Conservation (phyloP, 2,888 invertebrate species). For the Cremastobaeus sp. region DNA sequence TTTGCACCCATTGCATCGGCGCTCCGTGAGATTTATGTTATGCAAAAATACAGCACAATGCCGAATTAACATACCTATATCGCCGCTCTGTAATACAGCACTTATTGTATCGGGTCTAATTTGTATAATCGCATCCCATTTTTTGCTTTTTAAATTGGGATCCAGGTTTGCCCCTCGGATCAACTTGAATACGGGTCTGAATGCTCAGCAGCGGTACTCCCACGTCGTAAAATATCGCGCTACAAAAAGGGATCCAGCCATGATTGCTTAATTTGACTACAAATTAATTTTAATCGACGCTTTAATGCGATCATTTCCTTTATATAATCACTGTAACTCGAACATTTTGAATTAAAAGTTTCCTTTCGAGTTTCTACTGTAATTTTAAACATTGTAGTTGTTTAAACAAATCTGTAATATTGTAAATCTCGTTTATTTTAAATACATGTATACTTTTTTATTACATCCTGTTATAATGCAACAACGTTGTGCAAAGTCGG, state of each 20-base stretch:
- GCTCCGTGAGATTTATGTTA: conserved; percentile 26
- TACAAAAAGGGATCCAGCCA: conserved; percentile 10
- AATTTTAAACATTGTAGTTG: no score
- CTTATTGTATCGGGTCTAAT: conserved; percentile 26
- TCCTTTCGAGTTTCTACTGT: no score
- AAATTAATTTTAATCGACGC: conserved; percentile 4
- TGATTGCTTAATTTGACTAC: background rate
- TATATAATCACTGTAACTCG: no score
- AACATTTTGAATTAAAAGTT: no score
- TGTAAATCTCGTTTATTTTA: no score
- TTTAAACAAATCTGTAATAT: no score
- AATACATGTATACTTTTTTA: no score
- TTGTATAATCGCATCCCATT: conserved; percentile 42
- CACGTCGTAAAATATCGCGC: background rate
- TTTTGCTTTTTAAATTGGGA: conserved; percentile 25
- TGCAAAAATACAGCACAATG: conserved; percentile 19
- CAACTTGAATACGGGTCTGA: conserved; percentile 20
- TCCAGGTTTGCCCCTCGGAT: conserved; percentile 16
- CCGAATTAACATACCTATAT: conserved; percentile 29
- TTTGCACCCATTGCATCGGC: conserved; percentile 11
- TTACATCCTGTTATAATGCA: no score
- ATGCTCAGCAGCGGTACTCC: conserved; percentile 3
- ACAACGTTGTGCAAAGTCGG: no score
- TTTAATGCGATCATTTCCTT: background rate
- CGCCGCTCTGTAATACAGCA: conserved; percentile 30